A percentile compares a stretch with the other conserved stretches of the same genome.
Evolutionary conservation across 2,113 vertebrate genomes (phyloP).

Genomic region (Meleagris gallopavo): DNA sequence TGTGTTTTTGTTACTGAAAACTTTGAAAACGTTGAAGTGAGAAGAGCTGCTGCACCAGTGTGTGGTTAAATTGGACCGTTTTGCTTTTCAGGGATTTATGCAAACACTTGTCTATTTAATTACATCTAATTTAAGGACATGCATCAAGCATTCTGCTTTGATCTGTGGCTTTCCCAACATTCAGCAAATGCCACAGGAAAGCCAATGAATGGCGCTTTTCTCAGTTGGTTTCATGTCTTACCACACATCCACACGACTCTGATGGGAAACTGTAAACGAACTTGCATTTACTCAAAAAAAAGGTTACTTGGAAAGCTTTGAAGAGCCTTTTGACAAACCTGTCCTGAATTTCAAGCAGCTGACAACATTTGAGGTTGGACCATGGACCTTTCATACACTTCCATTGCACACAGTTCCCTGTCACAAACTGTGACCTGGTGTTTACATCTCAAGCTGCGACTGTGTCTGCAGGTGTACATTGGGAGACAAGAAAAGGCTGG

Average conservation of each 20-base stretch:
- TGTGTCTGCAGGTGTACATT: neutral
- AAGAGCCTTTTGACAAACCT: conserved; percentile 35
- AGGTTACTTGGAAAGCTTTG: neutral
- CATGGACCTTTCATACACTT: neutral
- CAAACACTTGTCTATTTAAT: conserved; percentile 27
- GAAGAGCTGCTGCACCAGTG: neutral
- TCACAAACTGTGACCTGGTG: neutral
- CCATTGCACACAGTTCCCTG: neutral
- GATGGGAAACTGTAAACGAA: conserved; percentile 34
- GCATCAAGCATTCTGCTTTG: neutral
- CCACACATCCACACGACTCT: neutral
- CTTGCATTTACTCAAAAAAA: neutral
- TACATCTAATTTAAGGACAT: conserved; percentile 6
- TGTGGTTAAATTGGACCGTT: neutral
- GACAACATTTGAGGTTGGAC: conserved; percentile 3
- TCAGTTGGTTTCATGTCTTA: neutral
- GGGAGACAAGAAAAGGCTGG: neutral
- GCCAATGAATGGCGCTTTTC: conserved; percentile 9
- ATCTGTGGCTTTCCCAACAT: conserved; percentile 28
- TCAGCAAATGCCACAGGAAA: conserved; percentile 24
- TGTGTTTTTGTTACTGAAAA: neutral
- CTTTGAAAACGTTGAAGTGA: neutral
- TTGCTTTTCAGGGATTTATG: conserved; percentile 49
- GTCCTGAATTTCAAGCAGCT: conserved; percentile 46
- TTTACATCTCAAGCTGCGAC: neutral